Base-by-base conservation (phyloP, 37 sponge, comb jelly and placozoan genomes). In the Corticium candelabrum region DNA sequence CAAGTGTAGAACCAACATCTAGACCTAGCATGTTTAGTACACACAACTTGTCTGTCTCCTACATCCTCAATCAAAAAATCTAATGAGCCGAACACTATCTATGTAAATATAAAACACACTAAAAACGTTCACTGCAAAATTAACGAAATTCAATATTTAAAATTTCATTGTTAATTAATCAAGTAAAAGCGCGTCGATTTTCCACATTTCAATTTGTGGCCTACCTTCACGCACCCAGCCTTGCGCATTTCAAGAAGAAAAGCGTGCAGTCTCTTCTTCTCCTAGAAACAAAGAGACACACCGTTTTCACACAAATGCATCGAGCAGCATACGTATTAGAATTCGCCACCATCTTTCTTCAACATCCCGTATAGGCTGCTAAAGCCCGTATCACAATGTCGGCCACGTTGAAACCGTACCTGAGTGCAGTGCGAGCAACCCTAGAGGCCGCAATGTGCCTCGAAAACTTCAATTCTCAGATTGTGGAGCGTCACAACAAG, bases 401-500 rank as follows among this genome's bases (percentile, higher is more conserved):
- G 37, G 82, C 87, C 1, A 94, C 99, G 0, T 84, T 98, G 32
- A 91, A 94, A 56, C 93, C 99, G 7, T 98, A 98, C 78, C 82
- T 98, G 78, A 92, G 88, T 50, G 99, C 99, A 11, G 99, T 98
- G 1, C 79, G 99, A 3, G 76, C 90, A 38, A 85, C 93, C 1
- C 84, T 98, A 0, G 90, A 89, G 68, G 99, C 99, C 37, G 96
- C 99, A 39, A 85, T 98, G 90, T 98, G 99, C 73, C 75, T 98
- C 69, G 95, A 98, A 85, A 98, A 98, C 90, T 98, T 98, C 78
- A 88, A 86, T 76, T 95, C 95, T 37, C 99, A 98, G 72, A 87
- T 94, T 1, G 95, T 98, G 39, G 99, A 98, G 82, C 80, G 99
- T 21, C 99, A 98, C 86, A 90, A 91, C 80, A 98, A 98, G 43